Percentiles rank a stretch among this genome's conserved stretches.
Evolutionary conservation across 1,140 invertebrate genomes (phyloP).

Genomic region (Choristoneura fumiferana): DNA sequence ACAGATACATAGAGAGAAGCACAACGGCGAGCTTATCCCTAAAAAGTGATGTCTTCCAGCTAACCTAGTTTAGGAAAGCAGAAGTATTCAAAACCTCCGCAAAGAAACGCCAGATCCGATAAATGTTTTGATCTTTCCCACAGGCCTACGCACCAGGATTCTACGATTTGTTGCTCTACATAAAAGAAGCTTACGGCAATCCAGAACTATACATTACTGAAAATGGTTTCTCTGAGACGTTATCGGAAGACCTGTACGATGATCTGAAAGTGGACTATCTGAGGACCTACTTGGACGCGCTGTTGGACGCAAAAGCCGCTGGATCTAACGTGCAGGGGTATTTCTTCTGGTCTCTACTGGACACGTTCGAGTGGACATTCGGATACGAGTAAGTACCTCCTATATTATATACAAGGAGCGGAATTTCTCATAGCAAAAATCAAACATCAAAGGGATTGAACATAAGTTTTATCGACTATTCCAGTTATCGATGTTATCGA

Average conservation of each 20-base stretch:
- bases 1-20: too few relatives aligned
- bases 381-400: background rate
- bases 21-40: too few relatives aligned
- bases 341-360: background rate
- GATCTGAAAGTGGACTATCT: conserved; percentile 53
- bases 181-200: conserved; percentile 72
- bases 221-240: conserved; percentile 81
- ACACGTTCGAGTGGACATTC: background rate
- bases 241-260: conserved; percentile 67
- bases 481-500: too few relatives aligned
- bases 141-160: conserved; percentile 33
- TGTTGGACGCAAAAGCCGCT: background rate
- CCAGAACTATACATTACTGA: conserved; percentile 81
- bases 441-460: too few relatives aligned
- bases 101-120: too few relatives aligned
- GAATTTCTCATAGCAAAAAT: too few relatives aligned
- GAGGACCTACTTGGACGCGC: conserved; percentile 64
- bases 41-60: too few relatives aligned
- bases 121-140: background rate
- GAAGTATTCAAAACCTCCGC: too few relatives aligned
- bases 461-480: too few relatives aligned
- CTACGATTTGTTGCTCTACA: conserved; percentile 41
- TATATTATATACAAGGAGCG: too few relatives aligned
- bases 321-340: background rate
- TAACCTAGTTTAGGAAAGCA: too few relatives aligned